Base-by-base conservation (phyloP, 2,888 invertebrate species). In the Himalopsyche kuldschensis region DNA sequence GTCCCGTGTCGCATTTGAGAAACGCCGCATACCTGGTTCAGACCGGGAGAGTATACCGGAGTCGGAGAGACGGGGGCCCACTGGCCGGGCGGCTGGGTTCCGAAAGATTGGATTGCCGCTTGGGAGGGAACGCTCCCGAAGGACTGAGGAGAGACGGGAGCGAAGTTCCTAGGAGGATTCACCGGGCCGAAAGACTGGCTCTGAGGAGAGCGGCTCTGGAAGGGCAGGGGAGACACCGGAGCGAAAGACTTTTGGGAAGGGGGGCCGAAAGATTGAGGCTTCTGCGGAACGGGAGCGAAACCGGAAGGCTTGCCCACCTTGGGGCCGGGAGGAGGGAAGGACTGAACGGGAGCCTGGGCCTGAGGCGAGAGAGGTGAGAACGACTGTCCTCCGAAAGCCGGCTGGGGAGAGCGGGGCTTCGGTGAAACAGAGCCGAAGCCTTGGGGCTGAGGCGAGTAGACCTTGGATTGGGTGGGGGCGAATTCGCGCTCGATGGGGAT, bases 381-480 rank as follows among this genome's bases (percentile, higher is more conserved):
- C 17, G 80, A 75, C 46, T 79, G 80, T 46, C 75, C 78, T 41
- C 76, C 24, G 75, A 30, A 75, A 30, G 17, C 75, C 20, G 69
- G 81, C 78, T 79, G 83, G 5, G 86, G 84, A 30, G 85, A 82
- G 15, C 80, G 41, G 27, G 85, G 77, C 46, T 46, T 48, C 75
- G 79, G 78, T 32, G 75, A 31, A 24, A 69, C 69, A 69, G 75
- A 20, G 35, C 83, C 81, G 35, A 46, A 75, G 80, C 69, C 89
- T 79, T 91, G 90, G 85, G 85, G 89, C 84, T 88, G 89, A 81
- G 88, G 89, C 87, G 87, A 86, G 88, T 89, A 87, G 90, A 88
- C 86, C 88, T 87, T 88, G 89, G 87, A 88, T 89, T 87, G 87
- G 87, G 82, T 87, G 88, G 89, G 89, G 90, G 91, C 90, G 90